phyloP scores from a whole-genome alignment of 1,140 invertebrate species.

The Aleiodes sp. region DNA sequence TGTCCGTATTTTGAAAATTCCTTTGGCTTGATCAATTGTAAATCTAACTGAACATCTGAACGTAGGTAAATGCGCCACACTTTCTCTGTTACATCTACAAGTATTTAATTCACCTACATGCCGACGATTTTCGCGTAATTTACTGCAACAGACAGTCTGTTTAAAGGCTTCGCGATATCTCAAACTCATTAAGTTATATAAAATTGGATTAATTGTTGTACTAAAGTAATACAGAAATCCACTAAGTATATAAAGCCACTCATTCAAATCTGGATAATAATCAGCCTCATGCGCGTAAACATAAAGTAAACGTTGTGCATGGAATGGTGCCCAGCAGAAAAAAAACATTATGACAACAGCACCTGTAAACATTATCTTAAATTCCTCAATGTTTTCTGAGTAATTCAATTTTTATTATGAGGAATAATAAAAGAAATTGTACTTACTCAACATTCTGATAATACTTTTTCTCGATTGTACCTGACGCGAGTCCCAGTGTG shows the following conservation, averaged over 20 bases:
- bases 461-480: conserved; percentile 78
- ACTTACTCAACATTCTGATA: conserved; percentile 84
- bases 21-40: conserved; percentile 42
- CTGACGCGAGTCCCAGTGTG: conserved; percentile 73
- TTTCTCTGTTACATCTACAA: conserved; percentile 20
- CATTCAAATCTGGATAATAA: conserved; percentile 76
- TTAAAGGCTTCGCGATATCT: conserved; percentile 85
- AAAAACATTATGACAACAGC: conserved; percentile 97
- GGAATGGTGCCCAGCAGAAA: conserved; percentile 96
- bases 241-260: conserved; percentile 81
- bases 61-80: not conserved
- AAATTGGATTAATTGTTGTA: conserved; percentile 88
- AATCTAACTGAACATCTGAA: conserved; percentile 13
- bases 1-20: conserved; percentile 40
- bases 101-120: conserved; percentile 8
- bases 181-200: conserved; percentile 92
- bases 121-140: not conserved
- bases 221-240: conserved; percentile 89
- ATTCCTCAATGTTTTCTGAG: not conserved
- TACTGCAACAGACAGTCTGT: conserved; percentile 72
- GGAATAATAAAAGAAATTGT: conserved; percentile 12
- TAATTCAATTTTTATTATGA: too few relatives aligned
- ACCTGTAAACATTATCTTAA: conserved; percentile 69
- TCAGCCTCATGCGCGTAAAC: conserved; percentile 72
- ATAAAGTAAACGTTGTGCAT: conserved; percentile 85